These are phyloP conservation scores for Hydropotes inermis DNA, from an alignment of 2,113 vertebrate species.

Conservation along the genomic window DNA sequence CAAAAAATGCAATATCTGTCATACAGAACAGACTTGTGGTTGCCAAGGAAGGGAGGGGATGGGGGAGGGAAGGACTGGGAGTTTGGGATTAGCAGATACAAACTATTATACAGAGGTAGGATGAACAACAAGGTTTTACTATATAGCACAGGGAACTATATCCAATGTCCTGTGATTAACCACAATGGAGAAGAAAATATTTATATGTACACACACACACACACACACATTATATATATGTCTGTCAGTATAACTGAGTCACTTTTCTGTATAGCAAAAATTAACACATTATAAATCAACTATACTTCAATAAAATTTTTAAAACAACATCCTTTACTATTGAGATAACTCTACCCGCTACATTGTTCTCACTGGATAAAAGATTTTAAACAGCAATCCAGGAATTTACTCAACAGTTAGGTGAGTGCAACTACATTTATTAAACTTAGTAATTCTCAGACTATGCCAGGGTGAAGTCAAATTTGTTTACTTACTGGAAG, in stretches of 20 bases:
- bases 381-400: background rate
- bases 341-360: background rate
- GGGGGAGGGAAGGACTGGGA: background rate
- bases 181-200: background rate
- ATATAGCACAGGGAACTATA: background rate
- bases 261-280: background rate
- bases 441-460: background rate
- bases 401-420: background rate
- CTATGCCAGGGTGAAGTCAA: background rate
- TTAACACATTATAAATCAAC: background rate
- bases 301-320: background rate
- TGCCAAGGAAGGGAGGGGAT: background rate
- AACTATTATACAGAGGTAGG: background rate
- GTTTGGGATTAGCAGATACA: background rate
- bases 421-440: background rate
- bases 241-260: background rate
- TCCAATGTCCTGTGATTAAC: background rate
- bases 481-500: background rate
- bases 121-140: background rate
- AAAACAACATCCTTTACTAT: background rate
- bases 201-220: background rate
- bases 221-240: too few species aligned
- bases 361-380: background rate
- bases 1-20: background rate
- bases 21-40: background rate